Conservation (phyloP, 2,888 invertebrate genomes). For the Coleophora deauratella region DNA sequence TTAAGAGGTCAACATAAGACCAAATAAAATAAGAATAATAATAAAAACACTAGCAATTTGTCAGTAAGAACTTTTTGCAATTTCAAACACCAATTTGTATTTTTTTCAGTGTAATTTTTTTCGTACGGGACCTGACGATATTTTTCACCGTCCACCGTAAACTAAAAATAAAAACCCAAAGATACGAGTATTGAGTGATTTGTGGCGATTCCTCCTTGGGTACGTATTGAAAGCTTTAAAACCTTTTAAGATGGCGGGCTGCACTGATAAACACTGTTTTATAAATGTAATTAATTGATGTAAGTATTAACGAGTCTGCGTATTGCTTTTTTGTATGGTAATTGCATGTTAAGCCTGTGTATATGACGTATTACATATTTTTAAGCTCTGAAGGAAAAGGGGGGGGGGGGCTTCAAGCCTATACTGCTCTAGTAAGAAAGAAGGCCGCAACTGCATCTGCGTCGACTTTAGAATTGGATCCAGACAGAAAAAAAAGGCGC, state of each 20-base stretch:
- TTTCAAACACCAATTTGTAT: too few relatives aligned
- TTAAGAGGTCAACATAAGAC: too few relatives aligned
- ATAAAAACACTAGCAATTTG: too few relatives aligned
- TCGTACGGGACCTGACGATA: conserved; percentile 20
- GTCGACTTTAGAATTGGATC: too few relatives aligned
- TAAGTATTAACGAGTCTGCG: too few relatives aligned
- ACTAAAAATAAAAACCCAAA: conserved; percentile 1
- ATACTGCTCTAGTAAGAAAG: too few relatives aligned
- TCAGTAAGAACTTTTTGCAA: not conserved
- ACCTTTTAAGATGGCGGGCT: conserved; percentile 57
- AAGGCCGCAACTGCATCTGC: too few relatives aligned
- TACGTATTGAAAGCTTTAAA: conserved; percentile 65
- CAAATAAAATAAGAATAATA: too few relatives aligned
- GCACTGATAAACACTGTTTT: conserved; percentile 49
- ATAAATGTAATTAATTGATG: conserved; percentile 60
- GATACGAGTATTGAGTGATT: conserved; percentile 37
- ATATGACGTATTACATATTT: too few relatives aligned
- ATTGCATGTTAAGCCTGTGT: not conserved
- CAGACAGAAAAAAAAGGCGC: too few relatives aligned
- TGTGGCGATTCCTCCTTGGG: conserved; percentile 42
- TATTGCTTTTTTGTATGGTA: conserved; percentile 11
- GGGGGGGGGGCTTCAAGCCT: too few relatives aligned
- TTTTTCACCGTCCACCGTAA: conserved; percentile 1
- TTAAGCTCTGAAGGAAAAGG: too few relatives aligned
- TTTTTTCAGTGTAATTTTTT: not conserved